These are phyloP conservation scores for Patagioenas fasciata DNA, from an alignment of 2,113 vertebrate species.

Conservation along the genomic window DNA sequence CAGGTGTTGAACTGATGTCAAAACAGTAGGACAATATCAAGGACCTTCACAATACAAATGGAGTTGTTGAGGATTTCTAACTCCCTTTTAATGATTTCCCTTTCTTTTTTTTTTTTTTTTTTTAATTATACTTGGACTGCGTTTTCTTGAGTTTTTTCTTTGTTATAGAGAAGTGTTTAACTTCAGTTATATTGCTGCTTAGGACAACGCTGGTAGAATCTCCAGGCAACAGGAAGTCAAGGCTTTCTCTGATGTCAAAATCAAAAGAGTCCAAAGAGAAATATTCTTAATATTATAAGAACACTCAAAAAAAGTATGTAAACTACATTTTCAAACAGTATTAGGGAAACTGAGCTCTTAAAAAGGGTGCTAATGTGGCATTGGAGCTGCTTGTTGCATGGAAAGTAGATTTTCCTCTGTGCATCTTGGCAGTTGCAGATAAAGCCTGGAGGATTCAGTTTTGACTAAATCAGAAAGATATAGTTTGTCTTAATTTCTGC, in stretches of 20 bases:
- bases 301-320: neutral
- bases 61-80: neutral
- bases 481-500: neutral
- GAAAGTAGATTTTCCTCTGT: fast-evolving
- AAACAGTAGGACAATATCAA: neutral
- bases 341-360: neutral
- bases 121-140: neutral
- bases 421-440: neutral
- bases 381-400: neutral
- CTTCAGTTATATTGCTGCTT: neutral
- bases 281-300: neutral
- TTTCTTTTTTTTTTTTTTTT: neutral
- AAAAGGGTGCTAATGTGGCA: neutral
- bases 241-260: neutral
- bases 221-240: neutral
- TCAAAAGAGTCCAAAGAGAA: neutral
- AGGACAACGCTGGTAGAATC: neutral
- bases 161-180: neutral
- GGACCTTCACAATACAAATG: neutral
- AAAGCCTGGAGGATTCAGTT: neutral
- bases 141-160: neutral
- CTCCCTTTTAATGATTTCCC: neutral
- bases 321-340: neutral
- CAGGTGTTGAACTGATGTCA: neutral
- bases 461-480: neutral